Conservation (phyloP, 2,797 vertebrate species). For the Schizothorax lantsangensis region DNA sequence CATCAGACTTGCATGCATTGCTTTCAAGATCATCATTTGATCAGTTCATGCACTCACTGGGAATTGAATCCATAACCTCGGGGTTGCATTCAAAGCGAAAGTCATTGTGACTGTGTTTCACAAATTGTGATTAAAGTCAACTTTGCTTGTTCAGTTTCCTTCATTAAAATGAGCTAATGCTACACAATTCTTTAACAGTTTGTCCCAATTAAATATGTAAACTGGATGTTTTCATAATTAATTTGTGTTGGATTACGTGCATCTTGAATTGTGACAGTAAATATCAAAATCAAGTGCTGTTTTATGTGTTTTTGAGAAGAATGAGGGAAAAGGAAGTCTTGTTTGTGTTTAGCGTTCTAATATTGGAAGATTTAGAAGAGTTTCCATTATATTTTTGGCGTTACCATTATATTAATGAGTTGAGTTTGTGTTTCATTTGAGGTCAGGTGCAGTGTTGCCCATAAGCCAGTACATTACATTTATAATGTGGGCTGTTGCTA, state of each 20-base stretch:
- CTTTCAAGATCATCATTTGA: neutral
- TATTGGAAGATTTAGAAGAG: neutral
- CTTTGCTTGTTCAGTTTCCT: neutral
- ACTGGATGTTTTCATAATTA: neutral
- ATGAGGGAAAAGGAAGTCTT: neutral
- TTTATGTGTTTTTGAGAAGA: neutral
- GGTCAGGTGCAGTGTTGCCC: too few species aligned
- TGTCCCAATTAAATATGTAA: neutral
- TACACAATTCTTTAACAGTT: neutral
- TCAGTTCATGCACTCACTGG: neutral
- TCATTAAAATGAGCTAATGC: neutral
- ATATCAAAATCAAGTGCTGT: neutral
- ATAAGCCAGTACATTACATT: too few species aligned
- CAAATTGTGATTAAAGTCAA: neutral
- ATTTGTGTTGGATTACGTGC: neutral
- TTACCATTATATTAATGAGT: too few species aligned
- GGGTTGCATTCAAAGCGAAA: neutral
- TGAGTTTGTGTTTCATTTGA: too few species aligned
- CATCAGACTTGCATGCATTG: neutral
- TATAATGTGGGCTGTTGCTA: too few species aligned
- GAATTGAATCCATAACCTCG: neutral
- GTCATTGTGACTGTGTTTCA: neutral
- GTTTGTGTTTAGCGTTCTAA: neutral
- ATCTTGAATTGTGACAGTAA: neutral
- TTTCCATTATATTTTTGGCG: too few species aligned